phyloP scores from a whole-genome alignment of 2,797 vertebrate genomes.

The Tragelaphus oryx region DNA sequence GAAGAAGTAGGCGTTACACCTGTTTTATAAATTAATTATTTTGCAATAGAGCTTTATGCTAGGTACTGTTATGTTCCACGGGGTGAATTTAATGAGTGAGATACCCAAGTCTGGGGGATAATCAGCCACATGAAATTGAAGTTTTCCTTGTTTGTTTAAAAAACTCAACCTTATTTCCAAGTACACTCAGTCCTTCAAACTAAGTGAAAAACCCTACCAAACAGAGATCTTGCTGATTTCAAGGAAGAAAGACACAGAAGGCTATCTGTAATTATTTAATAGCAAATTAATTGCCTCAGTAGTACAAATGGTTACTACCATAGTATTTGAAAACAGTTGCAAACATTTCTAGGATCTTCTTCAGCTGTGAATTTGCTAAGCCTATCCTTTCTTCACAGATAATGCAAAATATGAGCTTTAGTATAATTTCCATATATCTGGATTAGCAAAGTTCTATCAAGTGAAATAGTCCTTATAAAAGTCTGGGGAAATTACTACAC shows the following conservation, averaged over 20 bases:
- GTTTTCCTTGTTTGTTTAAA: not conserved
- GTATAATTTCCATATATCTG: not conserved
- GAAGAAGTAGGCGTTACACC: not conserved
- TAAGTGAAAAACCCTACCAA: not conserved
- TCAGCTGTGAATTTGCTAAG: conserved; percentile 15
- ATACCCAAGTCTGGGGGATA: not conserved
- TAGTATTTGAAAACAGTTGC: not conserved
- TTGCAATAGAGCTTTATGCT: not conserved
- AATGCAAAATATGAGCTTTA: not conserved
- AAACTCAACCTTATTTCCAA: conserved; percentile 11
- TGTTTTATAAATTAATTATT: conserved; percentile 54
- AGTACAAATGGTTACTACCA: not conserved
- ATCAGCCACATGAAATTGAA: not conserved
- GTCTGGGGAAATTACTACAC: not conserved
- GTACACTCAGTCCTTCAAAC: not conserved
- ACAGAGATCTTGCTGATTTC: not conserved
- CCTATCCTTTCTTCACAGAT: not conserved
- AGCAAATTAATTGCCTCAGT: not conserved
- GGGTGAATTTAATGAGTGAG: not conserved
- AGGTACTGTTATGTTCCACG: not conserved
- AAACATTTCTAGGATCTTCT: not conserved
- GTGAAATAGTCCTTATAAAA: not conserved
- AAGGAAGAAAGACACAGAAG: not conserved
- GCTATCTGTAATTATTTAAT: not conserved
- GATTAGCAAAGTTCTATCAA: not conserved